Conservation (phyloP, 2,113 vertebrate genomes). For the Bujurquina vittata region DNA sequence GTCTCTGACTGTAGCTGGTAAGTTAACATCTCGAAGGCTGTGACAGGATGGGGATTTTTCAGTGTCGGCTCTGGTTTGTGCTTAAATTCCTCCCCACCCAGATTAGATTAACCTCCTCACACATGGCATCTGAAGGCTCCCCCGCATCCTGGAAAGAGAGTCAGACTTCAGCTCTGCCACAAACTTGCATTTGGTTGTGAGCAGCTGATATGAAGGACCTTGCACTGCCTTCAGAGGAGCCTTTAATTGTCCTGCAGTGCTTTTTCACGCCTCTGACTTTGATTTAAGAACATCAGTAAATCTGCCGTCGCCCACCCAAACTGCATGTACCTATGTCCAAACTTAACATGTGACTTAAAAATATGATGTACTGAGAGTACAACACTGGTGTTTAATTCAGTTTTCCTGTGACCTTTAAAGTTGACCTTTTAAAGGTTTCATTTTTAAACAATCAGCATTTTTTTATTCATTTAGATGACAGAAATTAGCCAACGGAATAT, state of each 20-base stretch:
- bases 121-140: neutral
- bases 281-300: too few species aligned
- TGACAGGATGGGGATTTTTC: neutral
- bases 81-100: neutral
- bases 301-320: too few species aligned
- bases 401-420: neutral
- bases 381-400: neutral
- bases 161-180: neutral
- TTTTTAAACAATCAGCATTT: neutral
- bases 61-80: neutral
- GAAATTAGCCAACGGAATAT: neutral
- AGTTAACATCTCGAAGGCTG: conserved; percentile 17
- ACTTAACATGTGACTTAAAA: neutral
- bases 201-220: neutral
- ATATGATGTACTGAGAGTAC: neutral
- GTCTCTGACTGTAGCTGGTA: conserved; percentile 68
- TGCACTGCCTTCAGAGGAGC: neutral
- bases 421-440: neutral
- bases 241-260: neutral
- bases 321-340: neutral
- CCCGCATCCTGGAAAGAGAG: neutral
- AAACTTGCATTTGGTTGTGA: neutral
- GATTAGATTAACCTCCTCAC: neutral
- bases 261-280: neutral
- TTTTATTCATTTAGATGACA: neutral